Percentiles rank a stretch among this genome's conserved stretches.
Evolutionary conservation across 2,113 vertebrate species (phyloP).

Genomic region (Trematomus loennbergii): DNA sequence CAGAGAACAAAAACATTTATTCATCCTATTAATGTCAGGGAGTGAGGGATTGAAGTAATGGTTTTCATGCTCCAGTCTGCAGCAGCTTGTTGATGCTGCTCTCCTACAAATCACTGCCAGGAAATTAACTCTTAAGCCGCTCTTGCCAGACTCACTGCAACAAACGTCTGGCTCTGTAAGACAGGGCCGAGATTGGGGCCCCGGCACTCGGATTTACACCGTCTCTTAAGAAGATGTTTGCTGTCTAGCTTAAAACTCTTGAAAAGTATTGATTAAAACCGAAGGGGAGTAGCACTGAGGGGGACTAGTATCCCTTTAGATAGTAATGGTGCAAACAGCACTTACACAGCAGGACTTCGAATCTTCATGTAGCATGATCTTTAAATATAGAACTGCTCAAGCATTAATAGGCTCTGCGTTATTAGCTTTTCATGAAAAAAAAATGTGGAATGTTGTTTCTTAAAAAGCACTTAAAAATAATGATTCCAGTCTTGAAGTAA

Average conservation of each 20-base stretch:
- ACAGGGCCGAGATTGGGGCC: slow-evolving; percentile 25
- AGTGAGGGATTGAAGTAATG: slow-evolving; percentile 79
- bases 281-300: slow-evolving; percentile 40
- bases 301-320: slow-evolving; percentile 13
- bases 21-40: slow-evolving; percentile 82
- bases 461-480: neutral
- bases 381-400: neutral
- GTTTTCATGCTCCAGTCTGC: slow-evolving; percentile 72
- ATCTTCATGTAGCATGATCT: slow-evolving; percentile 1
- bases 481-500: neutral
- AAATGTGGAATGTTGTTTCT: slow-evolving; percentile 1
- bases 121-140: slow-evolving; percentile 76
- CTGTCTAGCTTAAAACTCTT: slow-evolving; percentile 40
- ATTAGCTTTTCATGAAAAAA: slow-evolving; percentile 7
- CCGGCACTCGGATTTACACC: slow-evolving; percentile 24
- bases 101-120: slow-evolving; percentile 75
- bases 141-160: slow-evolving; percentile 58
- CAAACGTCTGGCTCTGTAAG: slow-evolving; percentile 59
- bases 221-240: slow-evolving; percentile 53
- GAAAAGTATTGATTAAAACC: slow-evolving; percentile 61
- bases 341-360: slow-evolving; percentile 6
- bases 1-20: slow-evolving; percentile 80
- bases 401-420: slow-evolving; percentile 16
- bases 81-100: slow-evolving; percentile 73
- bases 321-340: slow-evolving; percentile 21